Base-by-base conservation (phyloP, 2,113 vertebrate genomes). In the Anser brachyrhynchus region DNA sequence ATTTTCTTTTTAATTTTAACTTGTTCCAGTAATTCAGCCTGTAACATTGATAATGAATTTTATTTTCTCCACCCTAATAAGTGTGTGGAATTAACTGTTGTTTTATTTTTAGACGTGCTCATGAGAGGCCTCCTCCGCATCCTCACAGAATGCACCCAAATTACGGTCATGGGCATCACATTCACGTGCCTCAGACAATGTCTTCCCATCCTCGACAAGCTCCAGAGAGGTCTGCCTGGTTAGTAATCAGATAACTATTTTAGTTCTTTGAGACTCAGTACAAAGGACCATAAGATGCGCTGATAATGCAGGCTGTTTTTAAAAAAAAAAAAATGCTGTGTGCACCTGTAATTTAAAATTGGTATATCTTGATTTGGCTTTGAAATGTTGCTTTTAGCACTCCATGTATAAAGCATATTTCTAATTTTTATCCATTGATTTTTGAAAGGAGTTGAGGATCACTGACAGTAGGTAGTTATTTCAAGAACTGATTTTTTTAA, bases 81-180 rank as follows among this genome's bases (percentile, higher is more conserved):
- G 37, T 84, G 89, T 71, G 49, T 92, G 82, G 88, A 95, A 91
- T 92, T 87, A 95, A 89, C 86, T 91, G 69, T 84, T 96, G 64
- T 72, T 59, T 44, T 96, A 76, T 94, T 43, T 96, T 97, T 92
- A 99, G 99, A 90, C 98, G 99, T 95, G 99, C 99, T 96, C 99
- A 99, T 59, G 99, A 99, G 97, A 99, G 99, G 43, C 99, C 99
- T 41, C 99, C 99, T 39, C 99, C 99, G 0, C 99, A 99, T 95
- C 99, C 99, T 39, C 99, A 99, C 96, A 98, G 99, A 97, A 99
- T 99, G 99, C 99, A 99, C 95, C 99, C 99, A 61, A 99, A 99
- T 96, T 99, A 99, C 10, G 99, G 99, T 73, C 99, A 99, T 6
- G 99, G 99, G 66, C 99, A 99, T 98, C 99, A 99, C 97, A 99